These are phyloP conservation scores for Rhynchomys soricoides DNA, from an alignment of 2,113 vertebrate genomes.

Conservation along the genomic window DNA sequence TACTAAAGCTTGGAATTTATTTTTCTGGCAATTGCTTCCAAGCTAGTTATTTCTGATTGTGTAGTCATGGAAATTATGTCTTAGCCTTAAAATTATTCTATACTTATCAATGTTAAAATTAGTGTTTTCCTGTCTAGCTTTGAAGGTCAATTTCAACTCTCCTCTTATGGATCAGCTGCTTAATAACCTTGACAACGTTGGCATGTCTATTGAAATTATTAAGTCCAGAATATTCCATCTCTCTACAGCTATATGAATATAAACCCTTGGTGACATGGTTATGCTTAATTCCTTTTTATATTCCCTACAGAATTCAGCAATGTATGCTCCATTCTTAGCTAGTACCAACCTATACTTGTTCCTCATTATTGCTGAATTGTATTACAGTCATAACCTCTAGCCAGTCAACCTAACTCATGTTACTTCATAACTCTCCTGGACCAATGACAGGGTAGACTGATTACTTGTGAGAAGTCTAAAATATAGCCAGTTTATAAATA, in stretches of 20 bases:
- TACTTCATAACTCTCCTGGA: constrained; percentile 20
- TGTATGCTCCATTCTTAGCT: neutral
- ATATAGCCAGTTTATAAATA: constrained; percentile 16
- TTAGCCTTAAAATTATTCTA: constrained; percentile 76
- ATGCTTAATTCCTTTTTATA: constrained; percentile 12
- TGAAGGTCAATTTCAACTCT: constrained; percentile 65
- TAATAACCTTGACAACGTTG: constrained; percentile 29
- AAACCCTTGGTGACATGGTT: constrained; percentile 28
- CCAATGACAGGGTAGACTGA: neutral
- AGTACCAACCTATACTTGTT: neutral
- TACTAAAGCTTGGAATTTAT: constrained; percentile 72
- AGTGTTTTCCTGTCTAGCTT: constrained; percentile 43
- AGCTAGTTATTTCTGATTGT: constrained; percentile 77
- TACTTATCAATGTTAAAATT: constrained; percentile 74
- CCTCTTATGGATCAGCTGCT: constrained; percentile 12
- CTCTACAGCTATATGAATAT: neutral
- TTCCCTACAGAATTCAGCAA: constrained; percentile 35
- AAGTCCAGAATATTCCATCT: constrained; percentile 1
- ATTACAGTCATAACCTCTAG: neutral
- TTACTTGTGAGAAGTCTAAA: neutral
- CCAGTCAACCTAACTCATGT: neutral
- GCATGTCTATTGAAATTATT: constrained; percentile 42
- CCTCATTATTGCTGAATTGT: neutral
- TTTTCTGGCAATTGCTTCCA: constrained; percentile 72
- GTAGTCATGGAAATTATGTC: constrained; percentile 78